Percentiles rank a stretch among this genome's conserved stretches.
Evolutionary conservation across 2,888 invertebrate genomes (phyloP).

Genomic region (Eupithecia dodoneata): DNA sequence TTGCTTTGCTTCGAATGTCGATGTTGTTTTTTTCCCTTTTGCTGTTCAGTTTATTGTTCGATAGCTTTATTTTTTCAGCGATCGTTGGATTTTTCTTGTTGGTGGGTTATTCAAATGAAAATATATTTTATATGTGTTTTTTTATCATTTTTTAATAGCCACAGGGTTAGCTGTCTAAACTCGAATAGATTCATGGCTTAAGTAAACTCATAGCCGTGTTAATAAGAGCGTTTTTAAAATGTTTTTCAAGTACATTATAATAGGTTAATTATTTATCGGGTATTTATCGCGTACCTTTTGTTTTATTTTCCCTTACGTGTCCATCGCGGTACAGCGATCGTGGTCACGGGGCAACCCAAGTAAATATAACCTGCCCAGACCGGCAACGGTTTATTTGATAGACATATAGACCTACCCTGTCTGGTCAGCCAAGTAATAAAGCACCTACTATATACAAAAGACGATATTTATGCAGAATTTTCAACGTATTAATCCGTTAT

Average conservation of each 20-base stretch:
- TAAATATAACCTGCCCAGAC: too few relatives aligned
- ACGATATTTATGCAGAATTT: conserved; percentile 22
- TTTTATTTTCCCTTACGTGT: too few relatives aligned
- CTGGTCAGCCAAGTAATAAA: background rate
- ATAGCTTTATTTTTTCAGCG: conserved; percentile 17
- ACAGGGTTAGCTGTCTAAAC: background rate
- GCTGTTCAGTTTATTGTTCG: conserved; percentile 15
- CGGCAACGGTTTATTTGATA: background rate
- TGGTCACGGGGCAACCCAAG: too few relatives aligned
- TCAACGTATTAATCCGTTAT: conserved; percentile 46
- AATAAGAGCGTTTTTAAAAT: background rate
- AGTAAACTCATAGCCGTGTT: background rate
- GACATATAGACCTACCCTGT: background rate
- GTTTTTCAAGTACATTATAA: too few relatives aligned
- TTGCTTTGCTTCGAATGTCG: conserved; percentile 40
- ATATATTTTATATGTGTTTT: background rate
- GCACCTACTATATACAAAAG: background rate
- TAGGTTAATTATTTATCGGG: too few relatives aligned
- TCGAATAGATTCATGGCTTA: background rate
- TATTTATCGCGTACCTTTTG: too few relatives aligned
- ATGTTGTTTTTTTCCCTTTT: conserved; percentile 31
- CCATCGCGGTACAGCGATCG: too few relatives aligned
- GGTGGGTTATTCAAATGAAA: background rate
- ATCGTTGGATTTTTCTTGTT: background rate
- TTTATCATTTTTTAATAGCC: background rate